Base-by-base conservation (phyloP, 2,888 invertebrate species). In the Helleia helle region DNA sequence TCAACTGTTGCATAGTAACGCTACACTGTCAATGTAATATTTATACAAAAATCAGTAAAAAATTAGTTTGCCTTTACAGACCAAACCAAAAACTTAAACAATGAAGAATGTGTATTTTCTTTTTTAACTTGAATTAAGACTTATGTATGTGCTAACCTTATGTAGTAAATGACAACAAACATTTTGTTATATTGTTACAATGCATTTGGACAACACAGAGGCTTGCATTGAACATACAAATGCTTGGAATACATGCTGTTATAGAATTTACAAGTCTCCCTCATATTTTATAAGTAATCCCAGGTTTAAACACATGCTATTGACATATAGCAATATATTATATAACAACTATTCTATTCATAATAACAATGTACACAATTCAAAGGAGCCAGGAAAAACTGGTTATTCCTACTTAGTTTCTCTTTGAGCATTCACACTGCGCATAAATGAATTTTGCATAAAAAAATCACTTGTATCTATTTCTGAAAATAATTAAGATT, bases 141-240 rank as follows among this genome's bases (percentile, higher is more conserved):
- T n/a, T n/a, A n/a, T n/a, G n/a, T n/a, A n/a, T n/a, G n/a, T n/a
- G n/a, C n/a, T n/a, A n/a, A n/a, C n/a, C n/a, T 22, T 25, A 29
- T 40, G 17, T 17, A 40, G 22, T 41, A 44, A n/a, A n/a, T n/a
- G 43, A 49, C 36, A 38, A 47, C 42, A 53, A 37, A 17, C 37
- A 37, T 6, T 6, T 36, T 36, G 54, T 36, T 26, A 31, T 31
- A 26, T 44, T 43, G 45, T 51, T 50, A 58, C 46, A 60, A 62
- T 59, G 59, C 52, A 50, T 54, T 63, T 62, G 68, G 71, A 73
- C 71, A 63, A 63, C 65, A 76, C 71, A 70, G 53, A 64, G 51
- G 56, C 50, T 48, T 59, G 58, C 59, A 60, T 55, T 55, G 56
- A 51, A 56, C 52, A 48, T 28, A 24, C n/a, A 36, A 14, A 44